Evolutionary conservation across 1,140 invertebrate species (phyloP).

Genomic region (Amphibalanus amphitrite): DNA sequence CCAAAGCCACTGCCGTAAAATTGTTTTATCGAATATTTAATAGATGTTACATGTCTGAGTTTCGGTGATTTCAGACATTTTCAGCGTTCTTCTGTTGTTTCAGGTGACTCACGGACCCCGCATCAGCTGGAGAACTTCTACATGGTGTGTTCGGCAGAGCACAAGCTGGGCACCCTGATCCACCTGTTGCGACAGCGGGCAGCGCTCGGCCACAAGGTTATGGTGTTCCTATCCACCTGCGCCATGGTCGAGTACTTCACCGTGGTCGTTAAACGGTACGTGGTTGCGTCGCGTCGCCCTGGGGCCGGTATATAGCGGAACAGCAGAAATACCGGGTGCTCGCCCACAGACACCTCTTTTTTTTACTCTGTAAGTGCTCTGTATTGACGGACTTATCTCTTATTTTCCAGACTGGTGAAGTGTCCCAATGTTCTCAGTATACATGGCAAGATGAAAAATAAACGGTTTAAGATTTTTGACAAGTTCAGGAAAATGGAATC

Average conservation of each 20-base stretch:
- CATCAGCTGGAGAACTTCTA: constrained; percentile 66
- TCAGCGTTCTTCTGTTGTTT: too few species aligned
- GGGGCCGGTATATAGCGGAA: too few species aligned
- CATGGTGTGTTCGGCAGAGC: constrained; percentile 50
- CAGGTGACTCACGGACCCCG: constrained; percentile 45
- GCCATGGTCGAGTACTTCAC: constrained; percentile 92
- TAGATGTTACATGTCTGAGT: too few species aligned
- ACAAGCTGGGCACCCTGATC: constrained; percentile 56
- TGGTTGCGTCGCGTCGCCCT: too few species aligned
- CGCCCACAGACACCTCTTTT: too few species aligned
- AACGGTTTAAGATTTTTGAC: constrained; percentile 66
- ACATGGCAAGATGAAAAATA: constrained; percentile 89
- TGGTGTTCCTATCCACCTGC: constrained; percentile 92
- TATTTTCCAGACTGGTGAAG: neutral
- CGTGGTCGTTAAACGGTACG: constrained; percentile 33
- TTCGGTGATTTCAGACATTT: too few species aligned
- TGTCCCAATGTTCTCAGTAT: constrained; percentile 47
- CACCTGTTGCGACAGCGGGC: constrained; percentile 48
- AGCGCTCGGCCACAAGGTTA: constrained; percentile 47
- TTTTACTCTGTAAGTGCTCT: too few species aligned
- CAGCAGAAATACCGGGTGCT: too few species aligned
- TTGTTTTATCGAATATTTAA: too few species aligned
- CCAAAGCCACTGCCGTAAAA: too few species aligned
- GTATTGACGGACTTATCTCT: too few species aligned
- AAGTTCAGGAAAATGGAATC: constrained; percentile 50